Conservation (phyloP, 2,113 vertebrate genomes). For the Bothrops jararaca region DNA sequence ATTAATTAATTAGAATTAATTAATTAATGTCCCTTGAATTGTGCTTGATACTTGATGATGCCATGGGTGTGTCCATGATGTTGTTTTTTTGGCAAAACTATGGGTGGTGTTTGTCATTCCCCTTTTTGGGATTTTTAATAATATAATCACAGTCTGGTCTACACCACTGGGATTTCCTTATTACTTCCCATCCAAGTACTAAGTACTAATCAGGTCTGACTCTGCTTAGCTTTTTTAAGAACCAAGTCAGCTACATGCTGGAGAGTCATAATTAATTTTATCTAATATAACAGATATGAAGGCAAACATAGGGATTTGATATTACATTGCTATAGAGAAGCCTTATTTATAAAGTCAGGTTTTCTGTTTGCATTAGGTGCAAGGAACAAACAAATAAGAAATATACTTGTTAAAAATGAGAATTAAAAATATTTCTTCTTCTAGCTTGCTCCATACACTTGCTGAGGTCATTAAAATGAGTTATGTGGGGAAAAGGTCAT, state of each 20-base stretch:
- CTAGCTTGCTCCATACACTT: not conserved
- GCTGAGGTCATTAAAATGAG: not conserved
- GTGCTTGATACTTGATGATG: not conserved
- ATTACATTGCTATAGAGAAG: not conserved
- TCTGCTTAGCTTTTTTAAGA: not conserved
- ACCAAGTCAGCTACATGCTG: not conserved
- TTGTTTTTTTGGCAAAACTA: not conserved
- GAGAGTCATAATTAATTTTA: not conserved
- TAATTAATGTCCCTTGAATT: not conserved
- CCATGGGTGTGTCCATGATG: not conserved
- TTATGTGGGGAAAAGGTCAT: not conserved
- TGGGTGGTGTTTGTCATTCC: not conserved
- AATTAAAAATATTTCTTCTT: not conserved
- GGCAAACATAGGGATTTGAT: not conserved
- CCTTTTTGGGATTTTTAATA: not conserved
- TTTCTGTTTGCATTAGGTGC: not conserved
- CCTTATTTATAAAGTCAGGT: not conserved
- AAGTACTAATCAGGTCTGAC: not conserved
- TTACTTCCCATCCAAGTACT: not conserved
- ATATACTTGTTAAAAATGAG: not conserved
- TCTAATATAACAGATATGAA: not conserved
- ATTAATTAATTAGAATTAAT: not conserved
- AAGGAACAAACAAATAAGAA: not conserved
- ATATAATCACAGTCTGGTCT: not conserved
- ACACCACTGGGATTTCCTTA: not conserved